Evolutionary conservation across 2,113 vertebrate genomes (phyloP), one percentile per base, ranked within the genome.

Genomic region (Triplophysa rosa): DNA sequence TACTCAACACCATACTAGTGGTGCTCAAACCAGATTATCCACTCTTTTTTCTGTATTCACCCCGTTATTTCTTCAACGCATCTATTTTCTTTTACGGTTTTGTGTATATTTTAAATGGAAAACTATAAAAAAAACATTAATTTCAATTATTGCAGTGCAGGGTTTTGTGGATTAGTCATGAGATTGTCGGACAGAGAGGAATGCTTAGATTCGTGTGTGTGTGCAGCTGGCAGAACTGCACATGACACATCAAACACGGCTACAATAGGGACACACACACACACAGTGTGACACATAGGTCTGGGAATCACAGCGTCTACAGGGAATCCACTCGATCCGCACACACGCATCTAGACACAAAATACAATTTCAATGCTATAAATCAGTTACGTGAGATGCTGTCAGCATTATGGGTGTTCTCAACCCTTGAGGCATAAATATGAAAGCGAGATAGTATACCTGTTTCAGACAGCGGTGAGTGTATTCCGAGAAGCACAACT

Each of bases 401-500:
- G 49, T 61, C 47, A 66, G 21, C 49, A 29, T 4, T 70, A n/a
- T 71, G 16, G 26, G 33, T 75, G 59, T 29, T 37, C n/a, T 19
- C 45, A 19, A 7, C 17, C 74, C 45, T 45, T 23, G 33, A 64
- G 75, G 58, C 75, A 74, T 33, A 70, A 52, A 26, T 37, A 47
- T 37, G 67, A 71, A 58, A n/a, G 12, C 10, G 61, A 65, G 54
- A 61, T 9, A 66, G n/a, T 77, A 77, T 58, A 88, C 86, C 85
- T 87, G 84, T 67, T 54, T 86, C 37, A 4, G 33, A 14, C 54
- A 59, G 29, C 54, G 26, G 40, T 63, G 40, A 63, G 40, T 29
- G 23, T 63, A 19, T 90, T 88, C 87, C 77, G 73, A 88, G 87
- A 88, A 91, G 67, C 79, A 33, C 14, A 10, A n/a, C 49, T 54